These are phyloP conservation scores for Saxidomus purpurata DNA, from an alignment of 1,140 invertebrate species.

Conservation along the genomic window DNA sequence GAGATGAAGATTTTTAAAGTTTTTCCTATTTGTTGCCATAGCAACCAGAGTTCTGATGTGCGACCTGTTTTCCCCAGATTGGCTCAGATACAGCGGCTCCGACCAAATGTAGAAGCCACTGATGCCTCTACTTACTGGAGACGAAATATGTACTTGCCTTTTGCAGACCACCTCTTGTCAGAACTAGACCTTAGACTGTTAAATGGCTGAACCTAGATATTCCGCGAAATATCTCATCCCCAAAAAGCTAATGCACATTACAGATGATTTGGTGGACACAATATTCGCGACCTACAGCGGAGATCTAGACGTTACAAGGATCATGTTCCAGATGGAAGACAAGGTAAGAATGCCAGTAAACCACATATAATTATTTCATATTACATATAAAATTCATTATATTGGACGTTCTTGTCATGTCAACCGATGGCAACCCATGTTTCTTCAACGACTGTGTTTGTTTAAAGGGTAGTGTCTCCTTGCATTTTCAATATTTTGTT, in stretches of 20 bases:
- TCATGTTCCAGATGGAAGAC: conserved; percentile 27
- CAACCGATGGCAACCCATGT: background rate
- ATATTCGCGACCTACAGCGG: conserved; percentile 6
- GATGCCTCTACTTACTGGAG: conserved; percentile 53
- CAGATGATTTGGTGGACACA: background rate
- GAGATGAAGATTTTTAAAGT: too few relatives aligned
- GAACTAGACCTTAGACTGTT: conserved; percentile 34
- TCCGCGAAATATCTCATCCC: background rate
- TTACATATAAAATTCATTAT: background rate
- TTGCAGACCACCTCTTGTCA: conserved; percentile 49
- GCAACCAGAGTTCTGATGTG: too few relatives aligned
- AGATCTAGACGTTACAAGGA: conserved; percentile 34
- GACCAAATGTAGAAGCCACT: conserved; percentile 37
- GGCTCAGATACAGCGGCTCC: background rate
- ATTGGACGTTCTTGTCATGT: background rate
- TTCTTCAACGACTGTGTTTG: background rate
- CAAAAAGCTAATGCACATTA: background rate
- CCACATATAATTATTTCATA: too few relatives aligned
- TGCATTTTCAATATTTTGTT: too few relatives aligned
- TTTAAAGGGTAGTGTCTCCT: background rate
- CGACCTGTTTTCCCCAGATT: background rate
- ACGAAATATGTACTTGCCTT: conserved; percentile 45
- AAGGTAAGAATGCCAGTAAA: background rate
- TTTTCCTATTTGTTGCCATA: too few relatives aligned
- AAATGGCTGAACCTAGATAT: background rate